phyloP scores from a whole-genome alignment of 2,888 invertebrate species.

The Drosophila pegasa region DNA sequence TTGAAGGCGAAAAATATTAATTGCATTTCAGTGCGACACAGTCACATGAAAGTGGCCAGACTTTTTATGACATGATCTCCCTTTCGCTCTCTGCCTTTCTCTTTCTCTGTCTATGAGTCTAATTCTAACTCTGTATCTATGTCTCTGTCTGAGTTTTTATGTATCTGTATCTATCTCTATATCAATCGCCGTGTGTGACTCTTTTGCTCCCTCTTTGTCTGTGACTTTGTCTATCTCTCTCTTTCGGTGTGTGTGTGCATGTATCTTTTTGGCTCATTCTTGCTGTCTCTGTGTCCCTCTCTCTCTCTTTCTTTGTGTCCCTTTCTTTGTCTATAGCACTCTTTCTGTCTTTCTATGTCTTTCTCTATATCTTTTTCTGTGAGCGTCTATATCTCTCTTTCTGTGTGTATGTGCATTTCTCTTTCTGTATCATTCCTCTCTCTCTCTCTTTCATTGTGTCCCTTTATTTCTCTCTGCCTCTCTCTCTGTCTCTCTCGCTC shows the following conservation, averaged over 20 bases:
- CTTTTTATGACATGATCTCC: conserved; percentile 52
- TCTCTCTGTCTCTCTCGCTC: neutral
- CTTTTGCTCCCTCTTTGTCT: no score
- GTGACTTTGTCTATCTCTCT: neutral
- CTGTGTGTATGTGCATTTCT: no score
- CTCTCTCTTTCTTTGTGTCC: neutral
- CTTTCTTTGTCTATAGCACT: neutral
- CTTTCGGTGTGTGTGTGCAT: neutral
- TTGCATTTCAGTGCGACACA: conserved; percentile 66
- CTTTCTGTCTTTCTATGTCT: neutral
- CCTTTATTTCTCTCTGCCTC: neutral
- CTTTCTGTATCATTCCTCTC: no score
- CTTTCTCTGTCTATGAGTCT: no score
- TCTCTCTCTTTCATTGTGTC: neutral
- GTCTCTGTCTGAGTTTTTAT: neutral
- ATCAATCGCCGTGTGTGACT: no score
- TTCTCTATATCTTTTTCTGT: no score
- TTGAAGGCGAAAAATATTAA: conserved; percentile 71
- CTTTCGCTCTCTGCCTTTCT: neutral
- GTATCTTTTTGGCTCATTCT: neutral
- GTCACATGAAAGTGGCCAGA: conserved; percentile 71
- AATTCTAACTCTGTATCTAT: no score
- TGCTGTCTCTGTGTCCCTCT: neutral
- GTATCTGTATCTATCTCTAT: neutral
- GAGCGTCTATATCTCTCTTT: neutral